Evolutionary conservation across 2,888 invertebrate genomes (phyloP), one percentile per base, ranked within the genome.

Genomic region (Cantharis lateralis): DNA sequence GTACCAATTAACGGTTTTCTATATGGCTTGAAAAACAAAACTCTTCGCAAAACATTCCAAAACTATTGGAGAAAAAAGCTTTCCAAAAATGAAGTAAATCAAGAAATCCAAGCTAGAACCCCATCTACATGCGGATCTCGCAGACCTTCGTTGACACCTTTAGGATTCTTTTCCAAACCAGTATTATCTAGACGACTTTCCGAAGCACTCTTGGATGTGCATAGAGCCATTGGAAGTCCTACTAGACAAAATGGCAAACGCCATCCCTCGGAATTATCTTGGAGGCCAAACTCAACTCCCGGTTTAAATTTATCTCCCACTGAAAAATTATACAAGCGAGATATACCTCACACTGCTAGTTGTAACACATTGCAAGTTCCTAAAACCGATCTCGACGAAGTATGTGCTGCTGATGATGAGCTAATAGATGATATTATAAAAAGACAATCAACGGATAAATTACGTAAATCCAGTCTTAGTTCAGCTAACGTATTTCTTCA

Each of bases 91-190:
- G 95, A 95, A 86, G 91, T 95, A 68, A 93, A 94, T 79, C 93
- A 94, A 85, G 95, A 95, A 87, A 95, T 95, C 79, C 94, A 95
- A 86, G 95, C 95, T 4, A 89, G 95, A 79, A 95, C 95, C 2
- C 95, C 95, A 3, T 94, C 94, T 78, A 93, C 93, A 0, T 94
- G 94, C 78, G 95, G 94, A 0, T 94, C 94, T 0, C 89, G 94
- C 72, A 89, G 94, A 69, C 94, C 94, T 0, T 94, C 94, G 1
- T 87, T 94, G 70, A 94, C 93, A 3, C 90, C 90, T 5, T 84
- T 89, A 82, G 88, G 91, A 80, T 84, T 91, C 81, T 88, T 91
- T 77, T 88, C 89, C 15, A 89, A 90, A 80, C 90, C 91, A 28
- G 88, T 89, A 13, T 84, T 91, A 2, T 91, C 91, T 80, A 86